Base-by-base conservation (phyloP, 2,797 vertebrate species). In the Diplodus sargus region DNA sequence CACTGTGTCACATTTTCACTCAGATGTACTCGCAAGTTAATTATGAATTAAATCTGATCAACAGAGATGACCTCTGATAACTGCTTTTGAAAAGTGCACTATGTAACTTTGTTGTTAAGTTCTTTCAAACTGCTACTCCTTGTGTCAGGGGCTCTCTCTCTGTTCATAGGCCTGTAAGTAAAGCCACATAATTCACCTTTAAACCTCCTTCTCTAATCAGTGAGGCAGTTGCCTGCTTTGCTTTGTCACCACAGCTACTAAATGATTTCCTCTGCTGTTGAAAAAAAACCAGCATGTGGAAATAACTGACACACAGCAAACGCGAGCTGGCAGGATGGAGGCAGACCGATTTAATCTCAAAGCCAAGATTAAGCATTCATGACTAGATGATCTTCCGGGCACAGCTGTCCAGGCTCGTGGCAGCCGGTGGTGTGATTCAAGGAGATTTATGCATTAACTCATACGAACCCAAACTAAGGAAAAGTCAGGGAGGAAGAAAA, bases 351-450 rank as follows among this genome's bases (percentile, higher is more conserved):
- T 91, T 90, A 88, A 91, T 91, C 87, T 89, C 60, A 85, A 81
- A 91, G 47, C 79, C 70, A 86, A 90, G 90, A 93, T 93, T 89
- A 91, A 87, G 85, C 78, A 67, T 85, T 90, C 65, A 84, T 86
- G 81, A 86, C 75, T 56, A 78, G 74, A 89, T 90, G 87, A 90
- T 91, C 76, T 86, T 79, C 59, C 14, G 61, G 74, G 88, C 85
- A 77, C 92, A 92, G 89, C 88, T 93, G 91, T 87, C 81, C 69
- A 69, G 68, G 75, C 81, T 75, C 2, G 14, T 63, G 51, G 75
- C 83, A 76, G 80, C 56, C 64, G 45, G 53, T 13, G 28, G 49
- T 66, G 69, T 75, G 70, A 76, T 85, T 82, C 82, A 79, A 79
- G 63, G 23, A 84, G 82, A 90, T 85, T 86, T 79, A 67, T 65